These are phyloP conservation scores for Capreolus pygargus DNA, from an alignment of 2,113 vertebrate genomes.

Conservation along the genomic window DNA sequence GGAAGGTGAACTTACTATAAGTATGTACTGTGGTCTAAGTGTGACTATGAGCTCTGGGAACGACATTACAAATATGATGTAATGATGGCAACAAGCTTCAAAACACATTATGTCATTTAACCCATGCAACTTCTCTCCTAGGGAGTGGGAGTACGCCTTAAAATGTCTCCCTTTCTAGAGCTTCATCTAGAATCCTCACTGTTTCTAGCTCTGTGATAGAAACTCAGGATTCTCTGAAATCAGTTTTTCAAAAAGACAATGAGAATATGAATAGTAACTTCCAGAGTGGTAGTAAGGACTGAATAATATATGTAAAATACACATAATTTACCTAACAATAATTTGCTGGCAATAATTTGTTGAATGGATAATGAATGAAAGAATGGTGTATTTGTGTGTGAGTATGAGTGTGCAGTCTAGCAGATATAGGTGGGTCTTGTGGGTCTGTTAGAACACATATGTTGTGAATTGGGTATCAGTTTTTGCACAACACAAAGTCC, in stretches of 20 bases:
- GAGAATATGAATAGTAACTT: background rate
- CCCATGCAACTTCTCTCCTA: background rate
- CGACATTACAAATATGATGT: background rate
- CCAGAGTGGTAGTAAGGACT: background rate
- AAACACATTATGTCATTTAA: background rate
- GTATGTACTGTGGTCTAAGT: background rate
- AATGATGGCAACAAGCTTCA: background rate
- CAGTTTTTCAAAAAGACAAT: background rate
- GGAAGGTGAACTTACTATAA: background rate
- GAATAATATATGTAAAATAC: background rate
- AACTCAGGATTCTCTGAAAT: background rate
- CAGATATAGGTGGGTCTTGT: background rate
- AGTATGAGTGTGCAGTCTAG: background rate
- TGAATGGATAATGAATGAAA: background rate
- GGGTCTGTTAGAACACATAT: background rate
- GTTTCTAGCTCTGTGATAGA: background rate
- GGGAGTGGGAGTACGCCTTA: background rate
- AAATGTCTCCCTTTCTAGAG: background rate
- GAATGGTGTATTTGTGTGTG: fast-evolving
- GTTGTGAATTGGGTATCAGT: background rate
- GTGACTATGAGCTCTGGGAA: background rate
- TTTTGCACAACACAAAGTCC: background rate
- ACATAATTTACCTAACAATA: background rate
- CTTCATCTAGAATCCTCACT: background rate
- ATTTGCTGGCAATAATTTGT: background rate